Evolutionary conservation across 2,888 invertebrate genomes (phyloP).

Genomic region (Micoletzkya japonica): DNA sequence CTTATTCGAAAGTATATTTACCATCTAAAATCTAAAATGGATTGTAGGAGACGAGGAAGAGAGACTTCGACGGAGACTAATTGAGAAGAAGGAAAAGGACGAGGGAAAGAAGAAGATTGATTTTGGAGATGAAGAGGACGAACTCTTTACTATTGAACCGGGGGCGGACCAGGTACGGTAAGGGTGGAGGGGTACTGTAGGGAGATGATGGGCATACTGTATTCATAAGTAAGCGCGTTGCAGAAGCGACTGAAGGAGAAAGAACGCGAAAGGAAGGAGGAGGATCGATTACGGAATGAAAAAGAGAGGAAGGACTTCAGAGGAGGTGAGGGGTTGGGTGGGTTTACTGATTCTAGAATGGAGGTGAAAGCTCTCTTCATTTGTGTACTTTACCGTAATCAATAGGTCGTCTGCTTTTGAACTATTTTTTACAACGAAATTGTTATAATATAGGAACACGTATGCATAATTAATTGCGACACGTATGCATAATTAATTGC

Average conservation of each 20-base stretch:
- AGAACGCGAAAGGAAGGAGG: constrained; percentile 10
- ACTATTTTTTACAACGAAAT: too few relatives aligned
- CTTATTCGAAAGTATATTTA: neutral
- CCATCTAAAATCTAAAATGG: neutral
- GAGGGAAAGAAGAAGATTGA: constrained; percentile 31
- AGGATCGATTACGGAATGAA: constrained; percentile 17
- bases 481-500: too few relatives aligned
- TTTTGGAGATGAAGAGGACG: constrained; percentile 42
- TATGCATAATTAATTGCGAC: too few relatives aligned
- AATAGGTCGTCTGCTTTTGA: too few relatives aligned
- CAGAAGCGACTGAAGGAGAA: constrained; percentile 15
- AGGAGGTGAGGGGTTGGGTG: constrained; percentile 19
- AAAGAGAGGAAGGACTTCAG: neutral
- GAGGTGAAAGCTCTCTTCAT: neutral
- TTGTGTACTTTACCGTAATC: neutral
- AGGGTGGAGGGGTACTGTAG: too few relatives aligned
- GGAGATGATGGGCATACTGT: too few relatives aligned
- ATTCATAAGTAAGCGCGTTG: neutral
- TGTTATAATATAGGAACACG: too few relatives aligned
- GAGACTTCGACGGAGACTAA: constrained; percentile 21
- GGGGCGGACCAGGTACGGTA: constrained; percentile 29
- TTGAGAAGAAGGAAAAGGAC: constrained; percentile 28
- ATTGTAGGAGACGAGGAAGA: constrained; percentile 28
- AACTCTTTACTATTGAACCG: constrained; percentile 48
- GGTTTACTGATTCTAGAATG: neutral